Base-by-base conservation (phyloP, 2,888 invertebrate species). In the Euzetes globulus region DNA sequence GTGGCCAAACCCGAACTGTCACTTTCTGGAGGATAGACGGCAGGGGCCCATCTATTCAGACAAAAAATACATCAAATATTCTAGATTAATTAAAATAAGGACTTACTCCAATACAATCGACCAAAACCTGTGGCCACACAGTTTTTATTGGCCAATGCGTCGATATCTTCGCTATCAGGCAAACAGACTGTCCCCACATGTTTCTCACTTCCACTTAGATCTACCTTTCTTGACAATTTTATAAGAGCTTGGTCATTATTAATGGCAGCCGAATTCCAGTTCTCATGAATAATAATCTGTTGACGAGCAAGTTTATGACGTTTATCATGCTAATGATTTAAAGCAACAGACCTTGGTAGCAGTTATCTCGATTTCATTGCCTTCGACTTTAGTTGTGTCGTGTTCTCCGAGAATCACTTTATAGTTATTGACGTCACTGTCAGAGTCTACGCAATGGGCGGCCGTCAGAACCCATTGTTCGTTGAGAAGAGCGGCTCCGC, bases 121-220 rank as follows among this genome's bases (percentile, higher is more conserved):
- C 73, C 73, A 11, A 29, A 73, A 60, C 73, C 73, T 17, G 73
- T 73, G 7, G 73, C 73, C 7, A 68, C 22, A 37, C 73, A 73
- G 9, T 25, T 17, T 3, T 11, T 68, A 11, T 29, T 22, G 25
- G 47, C 73, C 17, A 60, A 27, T 1, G 11, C 5, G 19, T 73
- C 73, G 19, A 73, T 25, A 6, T 17, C 13, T n/a, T 70, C 68
- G 4, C 25, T 41, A 15, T 73, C 73, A 9, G 73, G 73, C 29
- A 73, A 29, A 41, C 68, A 68, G 15, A 70, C 45, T 4, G 73
- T 37, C 27, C 68, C 47, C 15, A 73, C 25, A 15, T 73, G 73
- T 15, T 29, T 50, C n/a, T 73, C 73, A 27, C 0, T 45, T 11
- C 65, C 73, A n/a, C 25, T 41, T 3, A 73, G 22, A 17, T 73